These are phyloP conservation scores for Stichopus horrens DNA, from an alignment of 53 echinoderm and acorn worm genomes.

Conservation along the genomic window DNA sequence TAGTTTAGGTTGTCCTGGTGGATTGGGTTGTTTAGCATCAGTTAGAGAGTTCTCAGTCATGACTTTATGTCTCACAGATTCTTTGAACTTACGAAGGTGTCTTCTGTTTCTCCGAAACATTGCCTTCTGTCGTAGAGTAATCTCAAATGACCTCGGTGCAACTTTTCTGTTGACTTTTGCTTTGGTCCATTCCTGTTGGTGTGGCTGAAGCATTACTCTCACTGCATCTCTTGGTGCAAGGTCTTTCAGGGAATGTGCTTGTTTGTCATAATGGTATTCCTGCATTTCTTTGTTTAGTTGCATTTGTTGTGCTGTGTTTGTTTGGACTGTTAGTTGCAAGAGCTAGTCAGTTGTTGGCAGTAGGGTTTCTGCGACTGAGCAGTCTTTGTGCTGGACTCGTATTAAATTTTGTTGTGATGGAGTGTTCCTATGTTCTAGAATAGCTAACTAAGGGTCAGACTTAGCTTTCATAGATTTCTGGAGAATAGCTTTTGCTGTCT, in stretches of 20 bases:
- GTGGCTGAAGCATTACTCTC: slow-evolving; percentile 43
- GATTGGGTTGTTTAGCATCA: neutral
- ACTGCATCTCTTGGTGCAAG: slow-evolving; percentile 50
- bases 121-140: slow-evolving; percentile 31
- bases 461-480: slow-evolving; percentile 56
- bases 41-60: slow-evolving; percentile 10
- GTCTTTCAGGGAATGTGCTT: slow-evolving; percentile 37
- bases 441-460: slow-evolving; percentile 58
- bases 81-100: slow-evolving; percentile 51
- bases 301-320: slow-evolving; percentile 35
- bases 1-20: neutral
- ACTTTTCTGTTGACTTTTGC: slow-evolving; percentile 25
- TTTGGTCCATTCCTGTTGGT: slow-evolving; percentile 53
- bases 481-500: slow-evolving; percentile 51
- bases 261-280: slow-evolving; percentile 50
- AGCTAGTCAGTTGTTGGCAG: slow-evolving; percentile 57
- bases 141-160: slow-evolving; percentile 57
- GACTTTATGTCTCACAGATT: slow-evolving; percentile 28
- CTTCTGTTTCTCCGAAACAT: slow-evolving; percentile 59
- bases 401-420: slow-evolving; percentile 47
- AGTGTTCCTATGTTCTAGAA: slow-evolving; percentile 59
- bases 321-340: slow-evolving; percentile 37
- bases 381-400: slow-evolving; percentile 53
- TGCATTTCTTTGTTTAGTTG: slow-evolving; percentile 43
- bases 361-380: slow-evolving; percentile 41